Conservation (phyloP, 2,888 invertebrate species). For the Pollenia griseotomentosa region DNA sequence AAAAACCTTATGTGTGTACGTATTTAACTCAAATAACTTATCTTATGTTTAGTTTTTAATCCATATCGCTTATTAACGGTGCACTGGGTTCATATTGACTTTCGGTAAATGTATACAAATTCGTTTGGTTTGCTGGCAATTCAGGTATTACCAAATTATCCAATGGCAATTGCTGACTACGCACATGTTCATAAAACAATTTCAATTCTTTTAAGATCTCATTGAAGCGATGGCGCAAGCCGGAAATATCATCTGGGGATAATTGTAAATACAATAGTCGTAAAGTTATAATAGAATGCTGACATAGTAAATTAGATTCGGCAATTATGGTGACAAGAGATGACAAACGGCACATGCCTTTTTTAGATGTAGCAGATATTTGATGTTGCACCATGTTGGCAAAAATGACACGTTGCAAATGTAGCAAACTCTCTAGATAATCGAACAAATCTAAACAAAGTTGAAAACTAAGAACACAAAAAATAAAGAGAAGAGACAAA, state of each 20-base stretch:
- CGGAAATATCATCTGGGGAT: constrained; percentile 69
- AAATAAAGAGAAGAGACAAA: neutral
- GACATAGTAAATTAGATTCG: constrained; percentile 69
- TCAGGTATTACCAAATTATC: constrained; percentile 55
- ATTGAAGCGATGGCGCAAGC: constrained; percentile 63
- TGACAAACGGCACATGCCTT: constrained; percentile 69
- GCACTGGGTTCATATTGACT: constrained; percentile 50
- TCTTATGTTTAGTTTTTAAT: constrained; percentile 35
- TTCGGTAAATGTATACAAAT: constrained; percentile 22
- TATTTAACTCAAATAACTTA: constrained; percentile 7
- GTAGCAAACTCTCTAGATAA: constrained; percentile 64
- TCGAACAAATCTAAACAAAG: constrained; percentile 68
- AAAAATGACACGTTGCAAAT: constrained; percentile 67
- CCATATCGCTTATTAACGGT: constrained; percentile 40
- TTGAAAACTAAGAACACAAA: constrained; percentile 51
- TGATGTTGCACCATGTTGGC: constrained; percentile 43
- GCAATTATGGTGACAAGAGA: constrained; percentile 66
- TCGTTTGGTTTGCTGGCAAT: constrained; percentile 41
- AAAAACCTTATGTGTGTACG: neutral
- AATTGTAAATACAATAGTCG: constrained; percentile 63
- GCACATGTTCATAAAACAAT: constrained; percentile 60
- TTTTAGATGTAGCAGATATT: constrained; percentile 51
- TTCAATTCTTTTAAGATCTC: constrained; percentile 56
- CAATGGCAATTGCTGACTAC: constrained; percentile 5
- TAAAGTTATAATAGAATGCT: constrained; percentile 62